These are phyloP conservation scores for Hemibagrus wyckioides DNA, from an alignment of 2,113 vertebrate genomes.

Conservation along the genomic window DNA sequence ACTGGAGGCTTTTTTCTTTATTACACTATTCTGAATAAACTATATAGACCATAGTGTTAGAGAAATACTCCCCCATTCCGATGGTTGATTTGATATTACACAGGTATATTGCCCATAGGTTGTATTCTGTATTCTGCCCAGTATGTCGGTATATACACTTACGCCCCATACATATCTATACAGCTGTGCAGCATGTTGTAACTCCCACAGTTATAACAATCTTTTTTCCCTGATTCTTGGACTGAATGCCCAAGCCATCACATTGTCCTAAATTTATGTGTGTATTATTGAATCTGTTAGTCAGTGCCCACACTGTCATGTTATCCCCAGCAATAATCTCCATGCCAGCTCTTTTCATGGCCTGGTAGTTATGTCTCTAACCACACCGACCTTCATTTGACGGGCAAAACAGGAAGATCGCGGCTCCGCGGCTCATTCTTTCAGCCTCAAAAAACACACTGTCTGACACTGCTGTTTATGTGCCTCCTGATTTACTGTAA, in stretches of 20 bases:
- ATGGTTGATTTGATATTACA: no score
- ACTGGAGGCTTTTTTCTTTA: no score
- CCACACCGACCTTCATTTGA: conserved; percentile 64
- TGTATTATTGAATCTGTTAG: conserved; percentile 40
- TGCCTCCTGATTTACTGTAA: conserved; percentile 68
- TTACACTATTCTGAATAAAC: no score
- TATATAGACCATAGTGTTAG: no score
- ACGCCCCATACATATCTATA: not conserved
- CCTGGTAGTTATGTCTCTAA: conserved; percentile 53
- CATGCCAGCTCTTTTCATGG: conserved; percentile 58
- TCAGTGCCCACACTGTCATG: conserved; percentile 59
- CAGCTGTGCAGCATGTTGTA: not conserved
- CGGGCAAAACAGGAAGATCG: conserved; percentile 72
- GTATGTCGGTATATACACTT: no score
- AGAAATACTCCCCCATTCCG: no score
- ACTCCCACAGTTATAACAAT: not conserved
- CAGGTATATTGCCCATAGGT: not conserved
- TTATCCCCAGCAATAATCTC: conserved; percentile 53
- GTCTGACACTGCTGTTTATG: conserved; percentile 70
- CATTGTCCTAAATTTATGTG: not conserved
- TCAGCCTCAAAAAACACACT: conserved; percentile 71
- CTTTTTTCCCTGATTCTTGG: not conserved
- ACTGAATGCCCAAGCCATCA: not conserved
- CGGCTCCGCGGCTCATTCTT: conserved; percentile 70
- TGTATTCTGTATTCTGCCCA: no score